phyloP scores from a whole-genome alignment of 23 tunicate genomes.

The Trididemnum nubilum region DNA sequence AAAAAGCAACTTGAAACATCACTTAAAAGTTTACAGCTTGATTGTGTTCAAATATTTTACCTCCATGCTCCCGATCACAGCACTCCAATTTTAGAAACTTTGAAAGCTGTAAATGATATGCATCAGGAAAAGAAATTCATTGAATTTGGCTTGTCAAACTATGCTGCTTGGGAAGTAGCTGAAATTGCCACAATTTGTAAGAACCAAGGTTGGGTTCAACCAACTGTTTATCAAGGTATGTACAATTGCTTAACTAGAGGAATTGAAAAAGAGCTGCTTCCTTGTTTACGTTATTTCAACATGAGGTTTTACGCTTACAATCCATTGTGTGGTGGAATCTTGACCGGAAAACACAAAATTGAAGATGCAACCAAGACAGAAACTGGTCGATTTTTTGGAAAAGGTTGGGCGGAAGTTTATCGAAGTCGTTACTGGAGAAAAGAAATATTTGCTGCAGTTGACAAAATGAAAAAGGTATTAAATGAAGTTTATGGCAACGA shows the following conservation, averaged over 20 bases:
- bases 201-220: conserved; percentile 63
- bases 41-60: conserved; percentile 66
- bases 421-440: conserved; percentile 74
- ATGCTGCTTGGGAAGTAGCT: conserved; percentile 94
- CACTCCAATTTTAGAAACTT: conserved; percentile 76
- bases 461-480: conserved; percentile 42
- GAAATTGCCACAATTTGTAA: conserved; percentile 77
- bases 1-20: conserved; percentile 77
- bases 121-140: conserved; percentile 83
- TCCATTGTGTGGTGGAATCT: conserved; percentile 86
- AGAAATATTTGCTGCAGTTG: conserved; percentile 69
- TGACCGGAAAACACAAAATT: conserved; percentile 85
- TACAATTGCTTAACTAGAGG: conserved; percentile 83
- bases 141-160: conserved; percentile 88
- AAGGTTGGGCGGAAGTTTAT: conserved; percentile 49
- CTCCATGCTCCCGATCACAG: conserved; percentile 96
- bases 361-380: conserved; percentile 74
- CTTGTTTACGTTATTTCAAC: conserved; percentile 70
- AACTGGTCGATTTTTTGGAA: conserved; percentile 78
- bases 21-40: conserved; percentile 47
- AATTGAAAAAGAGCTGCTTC: conserved; percentile 86
- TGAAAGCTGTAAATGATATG: conserved; percentile 63
- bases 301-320: conserved; percentile 87
- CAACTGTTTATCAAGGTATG: conserved; percentile 98
- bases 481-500: conserved; percentile 53